A percentile compares a stretch with the other conserved stretches of the same genome.
Evolutionary conservation across 2,797 vertebrate species (phyloP).

Genomic region (Rhinichthys osculus): DNA sequence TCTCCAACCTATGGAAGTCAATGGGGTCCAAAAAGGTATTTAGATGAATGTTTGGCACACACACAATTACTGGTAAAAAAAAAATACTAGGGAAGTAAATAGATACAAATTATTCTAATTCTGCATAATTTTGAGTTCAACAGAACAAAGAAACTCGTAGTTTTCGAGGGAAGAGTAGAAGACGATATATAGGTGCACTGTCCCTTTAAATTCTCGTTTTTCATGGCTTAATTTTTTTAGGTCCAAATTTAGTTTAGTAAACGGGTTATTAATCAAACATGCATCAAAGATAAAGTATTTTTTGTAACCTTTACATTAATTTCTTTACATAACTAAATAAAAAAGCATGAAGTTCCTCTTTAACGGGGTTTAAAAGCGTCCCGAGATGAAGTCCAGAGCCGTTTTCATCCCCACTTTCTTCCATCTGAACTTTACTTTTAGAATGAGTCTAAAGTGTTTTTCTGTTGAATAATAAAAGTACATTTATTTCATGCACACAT

Average conservation of each 20-base stretch:
- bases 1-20: neutral
- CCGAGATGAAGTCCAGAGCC: neutral
- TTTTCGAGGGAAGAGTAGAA: too few relatives aligned
- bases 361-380: neutral
- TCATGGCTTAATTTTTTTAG: neutral
- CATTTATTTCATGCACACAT: slow-evolving; percentile 25
- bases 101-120: too few relatives aligned
- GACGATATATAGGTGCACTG: neutral
- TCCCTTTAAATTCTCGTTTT: too few relatives aligned
- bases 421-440: neutral
- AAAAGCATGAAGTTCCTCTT: neutral
- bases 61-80: neutral
- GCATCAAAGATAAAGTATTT: neutral
- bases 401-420: neutral
- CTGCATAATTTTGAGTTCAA: too few relatives aligned
- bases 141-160: too few relatives aligned
- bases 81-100: too few relatives aligned
- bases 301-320: neutral
- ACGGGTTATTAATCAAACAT: neutral
- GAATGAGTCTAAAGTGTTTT: neutral
- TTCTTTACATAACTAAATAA: neutral
- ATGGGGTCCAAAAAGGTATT: neutral
- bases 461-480: neutral
- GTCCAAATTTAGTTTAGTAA: neutral
- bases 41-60: neutral